A percentile compares a stretch with the other conserved stretches of the same genome.
Evolutionary conservation across 2,797 vertebrate species (phyloP).

Genomic region (Pseudocheirus occidentalis): DNA sequence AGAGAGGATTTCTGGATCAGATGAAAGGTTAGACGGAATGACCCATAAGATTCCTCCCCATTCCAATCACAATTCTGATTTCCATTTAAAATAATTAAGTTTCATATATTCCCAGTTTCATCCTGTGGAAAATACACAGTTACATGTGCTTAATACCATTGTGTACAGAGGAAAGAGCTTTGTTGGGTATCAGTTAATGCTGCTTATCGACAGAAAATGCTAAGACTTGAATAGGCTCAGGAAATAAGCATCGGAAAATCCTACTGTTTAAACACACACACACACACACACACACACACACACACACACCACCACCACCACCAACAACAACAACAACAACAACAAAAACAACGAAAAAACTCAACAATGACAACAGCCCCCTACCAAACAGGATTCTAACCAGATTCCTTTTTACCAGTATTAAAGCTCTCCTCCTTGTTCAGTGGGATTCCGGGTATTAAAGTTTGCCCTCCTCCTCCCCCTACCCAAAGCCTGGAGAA

Average conservation of each 20-base stretch:
- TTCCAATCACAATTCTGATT: neutral
- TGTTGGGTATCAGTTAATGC: neutral
- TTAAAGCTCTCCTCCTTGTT: conserved; percentile 27
- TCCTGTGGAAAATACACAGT: conserved; percentile 19
- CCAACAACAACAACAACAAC: neutral
- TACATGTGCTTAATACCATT: conserved; percentile 39
- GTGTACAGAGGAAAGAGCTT: neutral
- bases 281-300: neutral
- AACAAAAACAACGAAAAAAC: neutral
- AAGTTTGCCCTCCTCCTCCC: conserved; percentile 31
- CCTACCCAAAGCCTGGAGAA: conserved; percentile 40
- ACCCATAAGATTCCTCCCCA: neutral
- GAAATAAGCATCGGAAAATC: conserved; percentile 44
- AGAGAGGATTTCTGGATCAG: neutral
- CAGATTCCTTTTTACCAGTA: conserved; percentile 36
- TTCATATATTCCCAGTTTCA: neutral
- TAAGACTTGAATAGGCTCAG: conserved; percentile 33
- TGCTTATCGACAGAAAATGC: conserved; percentile 5
- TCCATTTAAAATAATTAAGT: neutral
- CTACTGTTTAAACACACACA: conserved; percentile 7
- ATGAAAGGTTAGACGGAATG: neutral
- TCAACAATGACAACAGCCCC: neutral
- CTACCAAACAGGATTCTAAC: neutral
- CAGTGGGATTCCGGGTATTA: conserved; percentile 20
- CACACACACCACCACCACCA: too few species aligned